These are phyloP conservation scores for Malaclemys terrapin DNA, from an alignment of 2,113 vertebrate species.

Conservation along the genomic window DNA sequence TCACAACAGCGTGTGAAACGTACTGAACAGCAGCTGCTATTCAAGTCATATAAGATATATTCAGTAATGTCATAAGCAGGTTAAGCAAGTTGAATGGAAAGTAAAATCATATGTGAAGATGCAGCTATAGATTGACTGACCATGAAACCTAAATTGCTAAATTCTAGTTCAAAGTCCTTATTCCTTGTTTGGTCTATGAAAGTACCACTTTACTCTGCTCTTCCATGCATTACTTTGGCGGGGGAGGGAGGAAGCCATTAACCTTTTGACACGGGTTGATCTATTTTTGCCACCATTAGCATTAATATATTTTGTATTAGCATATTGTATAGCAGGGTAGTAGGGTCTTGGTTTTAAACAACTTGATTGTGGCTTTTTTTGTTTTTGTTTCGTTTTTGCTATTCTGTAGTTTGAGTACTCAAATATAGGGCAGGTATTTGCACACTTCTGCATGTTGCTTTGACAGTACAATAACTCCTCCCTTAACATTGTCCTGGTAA, in stretches of 20 bases:
- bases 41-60: neutral
- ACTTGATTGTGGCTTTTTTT: neutral
- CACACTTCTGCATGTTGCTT: neutral
- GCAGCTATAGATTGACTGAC: neutral
- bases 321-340: neutral
- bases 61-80: neutral
- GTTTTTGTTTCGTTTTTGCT: neutral
- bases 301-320: neutral
- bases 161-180: neutral
- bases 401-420: neutral
- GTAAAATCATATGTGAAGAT: neutral
- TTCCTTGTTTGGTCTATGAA: neutral
- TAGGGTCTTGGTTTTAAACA: neutral
- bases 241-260: neutral
- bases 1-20: neutral
- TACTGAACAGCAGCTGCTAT: neutral
- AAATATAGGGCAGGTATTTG: neutral
- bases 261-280: neutral
- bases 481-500: too few species aligned
- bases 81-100: neutral
- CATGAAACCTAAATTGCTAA: neutral
- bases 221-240: neutral
- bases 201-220: neutral
- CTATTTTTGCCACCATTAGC: neutral
- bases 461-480: neutral